phyloP scores from a whole-genome alignment of 2,113 vertebrate species.

The Eulemur macaco region DNA sequence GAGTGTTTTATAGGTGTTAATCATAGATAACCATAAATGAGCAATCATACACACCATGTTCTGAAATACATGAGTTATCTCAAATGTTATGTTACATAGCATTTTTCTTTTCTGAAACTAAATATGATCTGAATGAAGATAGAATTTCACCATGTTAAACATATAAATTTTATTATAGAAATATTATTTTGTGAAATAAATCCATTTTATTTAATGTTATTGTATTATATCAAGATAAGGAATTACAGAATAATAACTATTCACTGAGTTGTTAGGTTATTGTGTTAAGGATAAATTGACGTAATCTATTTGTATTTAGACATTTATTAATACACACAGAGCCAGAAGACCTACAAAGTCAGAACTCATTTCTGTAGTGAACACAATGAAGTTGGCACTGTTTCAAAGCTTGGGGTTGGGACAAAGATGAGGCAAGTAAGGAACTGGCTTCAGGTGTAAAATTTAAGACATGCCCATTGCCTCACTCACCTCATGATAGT shows the following conservation, averaged over 20 bases:
- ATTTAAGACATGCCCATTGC: too few species aligned
- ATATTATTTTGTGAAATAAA: background rate
- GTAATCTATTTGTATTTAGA: background rate
- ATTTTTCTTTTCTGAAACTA: background rate
- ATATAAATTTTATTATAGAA: background rate
- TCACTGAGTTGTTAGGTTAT: background rate
- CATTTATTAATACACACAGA: background rate
- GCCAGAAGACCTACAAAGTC: background rate
- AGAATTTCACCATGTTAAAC: background rate
- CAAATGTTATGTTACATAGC: background rate
- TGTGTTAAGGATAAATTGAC: too few species aligned
- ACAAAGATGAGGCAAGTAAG: background rate
- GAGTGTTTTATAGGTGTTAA: background rate
- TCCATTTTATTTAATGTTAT: background rate
- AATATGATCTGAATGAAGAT: background rate
- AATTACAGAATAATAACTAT: background rate
- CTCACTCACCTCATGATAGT: background rate
- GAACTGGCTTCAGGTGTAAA: background rate
- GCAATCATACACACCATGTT: background rate
- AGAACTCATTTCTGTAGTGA: background rate
- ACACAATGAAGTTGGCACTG: background rate
- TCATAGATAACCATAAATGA: background rate
- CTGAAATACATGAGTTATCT: background rate
- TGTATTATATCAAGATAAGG: background rate
- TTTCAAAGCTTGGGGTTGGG: background rate